These are phyloP conservation scores for Lamellibrachia columna DNA, from an alignment of 2,888 invertebrate genomes.

Conservation along the genomic window DNA sequence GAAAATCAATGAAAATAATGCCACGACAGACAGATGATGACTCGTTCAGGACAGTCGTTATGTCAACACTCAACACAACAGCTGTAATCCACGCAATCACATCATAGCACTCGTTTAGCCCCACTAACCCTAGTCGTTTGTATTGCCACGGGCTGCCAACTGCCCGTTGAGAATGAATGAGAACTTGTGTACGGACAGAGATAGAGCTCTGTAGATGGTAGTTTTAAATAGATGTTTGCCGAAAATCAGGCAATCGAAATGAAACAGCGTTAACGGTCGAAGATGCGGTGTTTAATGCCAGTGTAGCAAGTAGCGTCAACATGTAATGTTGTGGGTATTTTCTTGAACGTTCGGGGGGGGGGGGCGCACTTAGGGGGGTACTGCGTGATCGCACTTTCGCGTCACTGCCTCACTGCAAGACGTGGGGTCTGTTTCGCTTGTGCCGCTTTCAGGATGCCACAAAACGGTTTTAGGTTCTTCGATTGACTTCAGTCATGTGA, in stretches of 20 bases:
- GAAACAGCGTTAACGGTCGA: neutral
- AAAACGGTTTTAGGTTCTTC: too few relatives aligned
- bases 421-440: too few relatives aligned
- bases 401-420: too few relatives aligned
- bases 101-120: neutral
- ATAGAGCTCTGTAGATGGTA: neutral
- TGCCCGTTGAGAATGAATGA: neutral
- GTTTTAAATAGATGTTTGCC: slow-evolving; percentile 1
- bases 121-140: neutral
- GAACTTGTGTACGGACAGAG: neutral
- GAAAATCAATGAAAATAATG: neutral
- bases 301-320: neutral
- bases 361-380: neutral
- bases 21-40: neutral
- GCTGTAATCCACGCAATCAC: neutral
- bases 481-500: too few relatives aligned
- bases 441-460: too few relatives aligned
- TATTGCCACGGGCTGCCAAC: neutral
- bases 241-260: neutral
- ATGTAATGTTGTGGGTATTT: neutral
- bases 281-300: neutral
- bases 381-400: too few relatives aligned
- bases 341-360: neutral
- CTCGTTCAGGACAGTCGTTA: neutral
- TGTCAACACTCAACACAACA: neutral